Evolutionary conservation across 2,113 vertebrate genomes (phyloP), one percentile per base, ranked within the genome.

Genomic region (Boleophthalmus pectinirostris): DNA sequence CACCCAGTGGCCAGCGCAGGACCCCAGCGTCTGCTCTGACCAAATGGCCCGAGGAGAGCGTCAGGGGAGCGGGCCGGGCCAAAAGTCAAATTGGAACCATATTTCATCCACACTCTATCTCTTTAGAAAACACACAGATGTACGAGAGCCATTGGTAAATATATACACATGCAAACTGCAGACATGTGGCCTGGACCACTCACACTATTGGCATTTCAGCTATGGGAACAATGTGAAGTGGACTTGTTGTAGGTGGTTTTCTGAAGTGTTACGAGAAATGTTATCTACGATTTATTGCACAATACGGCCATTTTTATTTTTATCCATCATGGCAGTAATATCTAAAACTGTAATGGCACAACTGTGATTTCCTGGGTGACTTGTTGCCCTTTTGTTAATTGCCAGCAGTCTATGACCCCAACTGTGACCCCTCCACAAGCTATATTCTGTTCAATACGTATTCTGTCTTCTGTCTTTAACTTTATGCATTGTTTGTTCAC

Each of bases 71-170:
- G 45, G 78, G 43, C 16, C 47, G 68, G 85, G 86, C 85, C 72
- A 46, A 56, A 57, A 73, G 88, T 84, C 85, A 91, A 90, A 92
- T 90, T 72, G 82, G 75, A 90, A 89, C 83, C 90, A 90, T 88
- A 84, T 90, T 90, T 90, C 81, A 86, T 76, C 69, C 45, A 20
- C 77, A 63, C 69, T 83, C 72, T 20, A 6, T 78, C 77, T 69
- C 84, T 73, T 78, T 67, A 51, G 75, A 87, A 84, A 78, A 81
- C 82, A 69, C 82, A 68, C 68, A 8, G 74, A 87, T 66, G 66
- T 75, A 57, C 63, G 8, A 45, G 58, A 29, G 58, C 72, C 43
- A 72, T 82, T 68, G 65, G 74, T 72, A 87, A 76, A 83, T 69
- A 58, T 56, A 68, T 69, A 81, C 78, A 80, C 65, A 85, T 76